Conservation (phyloP, 2,888 invertebrate species). For the Steinernema carpocapsae region DNA sequence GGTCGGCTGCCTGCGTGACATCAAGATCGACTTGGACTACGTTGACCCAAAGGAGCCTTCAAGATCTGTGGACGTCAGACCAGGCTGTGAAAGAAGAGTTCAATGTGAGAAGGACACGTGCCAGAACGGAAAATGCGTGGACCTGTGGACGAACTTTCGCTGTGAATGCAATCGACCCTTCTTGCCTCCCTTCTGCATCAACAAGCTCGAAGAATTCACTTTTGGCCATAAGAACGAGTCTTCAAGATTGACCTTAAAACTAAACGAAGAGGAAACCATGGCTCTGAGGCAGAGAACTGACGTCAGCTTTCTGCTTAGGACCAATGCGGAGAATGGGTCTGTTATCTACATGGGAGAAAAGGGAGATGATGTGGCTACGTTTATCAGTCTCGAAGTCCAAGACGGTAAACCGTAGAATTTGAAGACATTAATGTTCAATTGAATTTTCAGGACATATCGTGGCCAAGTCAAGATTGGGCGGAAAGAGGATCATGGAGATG, state of each 20-base stretch:
- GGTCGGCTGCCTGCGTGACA: slow-evolving; percentile 62
- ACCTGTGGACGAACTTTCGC: slow-evolving; percentile 57
- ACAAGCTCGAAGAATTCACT: slow-evolving; percentile 58
- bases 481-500: slow-evolving; percentile 38
- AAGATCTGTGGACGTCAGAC: slow-evolving; percentile 46
- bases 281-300: slow-evolving; percentile 49
- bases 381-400: slow-evolving; percentile 40
- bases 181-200: slow-evolving; percentile 57
- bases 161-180: slow-evolving; percentile 63
- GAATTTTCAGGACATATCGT: slow-evolving; percentile 20
- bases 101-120: slow-evolving; percentile 59
- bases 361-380: slow-evolving; percentile 48
- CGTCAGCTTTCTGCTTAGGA: slow-evolving; percentile 55
- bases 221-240: slow-evolving; percentile 56
- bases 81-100: slow-evolving; percentile 55
- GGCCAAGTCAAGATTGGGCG: slow-evolving; percentile 48
- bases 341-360: slow-evolving; percentile 60
- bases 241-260: slow-evolving; percentile 34
- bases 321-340: slow-evolving; percentile 49
- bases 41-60: slow-evolving; percentile 45
- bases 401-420: slow-evolving; percentile 35
- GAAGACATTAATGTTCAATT: not conserved
- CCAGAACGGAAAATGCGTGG: slow-evolving; percentile 58
- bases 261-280: slow-evolving; percentile 33
- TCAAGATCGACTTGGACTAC: slow-evolving; percentile 44